A percentile compares a stretch with the other conserved stretches of the same genome.
Evolutionary conservation across 2,888 invertebrate genomes (phyloP).

Genomic region (Drosophila prolongata): DNA sequence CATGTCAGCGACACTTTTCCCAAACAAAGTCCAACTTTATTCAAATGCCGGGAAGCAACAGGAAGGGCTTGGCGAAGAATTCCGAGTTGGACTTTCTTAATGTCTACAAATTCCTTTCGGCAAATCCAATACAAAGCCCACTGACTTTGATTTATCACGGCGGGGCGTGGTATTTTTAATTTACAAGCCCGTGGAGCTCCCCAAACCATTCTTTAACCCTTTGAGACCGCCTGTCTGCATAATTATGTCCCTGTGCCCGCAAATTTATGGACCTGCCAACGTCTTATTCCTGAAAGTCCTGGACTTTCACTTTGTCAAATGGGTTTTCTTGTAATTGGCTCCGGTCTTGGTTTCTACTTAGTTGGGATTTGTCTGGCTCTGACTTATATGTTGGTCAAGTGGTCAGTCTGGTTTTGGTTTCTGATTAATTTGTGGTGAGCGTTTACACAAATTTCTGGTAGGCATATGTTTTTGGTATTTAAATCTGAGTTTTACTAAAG

Average conservation of each 20-base stretch:
- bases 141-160: slow-evolving; percentile 78
- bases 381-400: slow-evolving; percentile 30
- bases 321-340: slow-evolving; percentile 60
- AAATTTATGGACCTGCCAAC: slow-evolving; percentile 61
- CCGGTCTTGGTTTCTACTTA: slow-evolving; percentile 2
- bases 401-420: slow-evolving; percentile 29
- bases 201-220: slow-evolving; percentile 49
- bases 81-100: slow-evolving; percentile 26
- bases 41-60: slow-evolving; percentile 72
- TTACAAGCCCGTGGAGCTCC: slow-evolving; percentile 49
- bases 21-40: slow-evolving; percentile 62
- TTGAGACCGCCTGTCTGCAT: slow-evolving; percentile 56
- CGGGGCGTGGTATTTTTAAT: slow-evolving; percentile 76
- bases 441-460: neutral
- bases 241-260: slow-evolving; percentile 54
- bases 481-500: neutral
- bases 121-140: slow-evolving; percentile 74
- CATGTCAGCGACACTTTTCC: slow-evolving; percentile 74
- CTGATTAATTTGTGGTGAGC: slow-evolving; percentile 46
- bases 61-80: slow-evolving; percentile 49
- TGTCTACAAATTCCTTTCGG: slow-evolving; percentile 72
- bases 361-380: slow-evolving; percentile 2
- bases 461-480: neutral
- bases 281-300: slow-evolving; percentile 44
- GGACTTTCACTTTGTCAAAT: slow-evolving; percentile 61